These are phyloP conservation scores for Platycheirus rosarum DNA, from an alignment of 2,888 invertebrate genomes.

Conservation along the genomic window DNA sequence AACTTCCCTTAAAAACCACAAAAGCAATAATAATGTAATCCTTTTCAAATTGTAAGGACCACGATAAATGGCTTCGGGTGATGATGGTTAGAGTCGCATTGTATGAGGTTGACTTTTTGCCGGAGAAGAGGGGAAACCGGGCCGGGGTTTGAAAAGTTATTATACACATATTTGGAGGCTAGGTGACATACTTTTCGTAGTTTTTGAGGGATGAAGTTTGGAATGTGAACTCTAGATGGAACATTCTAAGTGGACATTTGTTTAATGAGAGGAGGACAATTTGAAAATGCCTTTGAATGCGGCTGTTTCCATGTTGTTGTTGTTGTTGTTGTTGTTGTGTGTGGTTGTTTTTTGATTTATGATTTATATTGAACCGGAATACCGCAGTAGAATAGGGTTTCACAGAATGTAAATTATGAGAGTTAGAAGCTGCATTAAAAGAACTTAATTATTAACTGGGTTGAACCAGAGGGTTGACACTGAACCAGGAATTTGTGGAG, in stretches of 20 bases:
- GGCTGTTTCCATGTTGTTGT: slow-evolving; percentile 6
- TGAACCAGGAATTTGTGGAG: too few relatives aligned
- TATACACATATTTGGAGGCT: slow-evolving; percentile 5
- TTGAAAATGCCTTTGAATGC: slow-evolving; percentile 41
- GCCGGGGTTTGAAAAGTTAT: slow-evolving; percentile 16
- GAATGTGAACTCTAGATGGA: slow-evolving; percentile 36
- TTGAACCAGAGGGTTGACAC: too few relatives aligned
- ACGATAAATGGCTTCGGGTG: slow-evolving; percentile 67
- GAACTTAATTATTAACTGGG: too few relatives aligned
- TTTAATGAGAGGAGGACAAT: slow-evolving; percentile 22
- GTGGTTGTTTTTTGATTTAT: slow-evolving; percentile 54
- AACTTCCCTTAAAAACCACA: slow-evolving; percentile 66
- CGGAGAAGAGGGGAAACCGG: background rate
- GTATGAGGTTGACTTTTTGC: too few relatives aligned
- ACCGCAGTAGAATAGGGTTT: slow-evolving; percentile 30
- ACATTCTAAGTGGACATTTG: slow-evolving; percentile 2
- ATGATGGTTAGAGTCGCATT: slow-evolving; percentile 49
- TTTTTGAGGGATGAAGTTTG: slow-evolving; percentile 7
- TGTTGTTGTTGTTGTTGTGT: slow-evolving; percentile 6
- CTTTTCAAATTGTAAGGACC: slow-evolving; percentile 64
- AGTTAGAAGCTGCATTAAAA: too few relatives aligned
- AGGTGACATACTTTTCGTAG: slow-evolving; percentile 61
- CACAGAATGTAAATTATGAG: background rate
- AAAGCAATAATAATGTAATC: slow-evolving; percentile 71
- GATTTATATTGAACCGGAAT: slow-evolving; percentile 30